Percentiles rank a stretch among this genome's conserved stretches.
These are phyloP conservation scores for Aphidoletes aphidimyza DNA, from an alignment of 2,888 invertebrate genomes.

Conservation along the genomic window DNA sequence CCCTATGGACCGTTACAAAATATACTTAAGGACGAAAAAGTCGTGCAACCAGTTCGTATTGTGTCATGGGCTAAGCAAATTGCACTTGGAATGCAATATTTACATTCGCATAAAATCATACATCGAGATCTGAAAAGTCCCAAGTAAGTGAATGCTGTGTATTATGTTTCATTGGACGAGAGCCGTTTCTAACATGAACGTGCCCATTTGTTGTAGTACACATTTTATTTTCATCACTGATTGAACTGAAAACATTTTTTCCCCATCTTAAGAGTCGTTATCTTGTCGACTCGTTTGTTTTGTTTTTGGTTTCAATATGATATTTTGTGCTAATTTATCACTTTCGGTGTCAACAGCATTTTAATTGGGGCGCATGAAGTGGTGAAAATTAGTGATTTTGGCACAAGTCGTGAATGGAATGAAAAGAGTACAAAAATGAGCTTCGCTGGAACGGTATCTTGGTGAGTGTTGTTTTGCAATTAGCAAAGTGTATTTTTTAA, in stretches of 20 bases:
- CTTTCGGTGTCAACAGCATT: constrained; percentile 73
- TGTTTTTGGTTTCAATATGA: not conserved
- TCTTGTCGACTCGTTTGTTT: not conserved
- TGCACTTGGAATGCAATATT: constrained; percentile 94
- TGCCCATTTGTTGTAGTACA: too few species aligned
- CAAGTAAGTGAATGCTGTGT: constrained; percentile 77
- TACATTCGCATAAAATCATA: constrained; percentile 96
- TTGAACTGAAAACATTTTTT: too few species aligned
- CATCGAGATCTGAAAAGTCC: constrained; percentile 99
- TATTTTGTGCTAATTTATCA: not conserved
- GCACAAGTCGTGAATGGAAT: constrained; percentile 94
- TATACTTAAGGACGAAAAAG: constrained; percentile 83
- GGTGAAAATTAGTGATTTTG: constrained; percentile 98
- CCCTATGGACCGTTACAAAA: constrained; percentile 95
- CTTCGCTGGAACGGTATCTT: constrained; percentile 97
- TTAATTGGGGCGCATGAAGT: constrained; percentile 82
- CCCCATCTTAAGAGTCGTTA: too few species aligned
- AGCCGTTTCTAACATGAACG: not conserved
- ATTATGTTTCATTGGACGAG: not conserved
- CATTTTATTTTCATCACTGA: too few species aligned
- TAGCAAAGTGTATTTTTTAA: too few species aligned
- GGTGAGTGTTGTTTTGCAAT: constrained; percentile 69
- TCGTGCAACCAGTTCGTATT: constrained; percentile 85
- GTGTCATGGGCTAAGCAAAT: constrained; percentile 96
- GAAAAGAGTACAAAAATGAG: constrained; percentile 96